Conservation (phyloP, 2,797 vertebrate genomes). For the Xiphorhynchus erythropygius region DNA sequence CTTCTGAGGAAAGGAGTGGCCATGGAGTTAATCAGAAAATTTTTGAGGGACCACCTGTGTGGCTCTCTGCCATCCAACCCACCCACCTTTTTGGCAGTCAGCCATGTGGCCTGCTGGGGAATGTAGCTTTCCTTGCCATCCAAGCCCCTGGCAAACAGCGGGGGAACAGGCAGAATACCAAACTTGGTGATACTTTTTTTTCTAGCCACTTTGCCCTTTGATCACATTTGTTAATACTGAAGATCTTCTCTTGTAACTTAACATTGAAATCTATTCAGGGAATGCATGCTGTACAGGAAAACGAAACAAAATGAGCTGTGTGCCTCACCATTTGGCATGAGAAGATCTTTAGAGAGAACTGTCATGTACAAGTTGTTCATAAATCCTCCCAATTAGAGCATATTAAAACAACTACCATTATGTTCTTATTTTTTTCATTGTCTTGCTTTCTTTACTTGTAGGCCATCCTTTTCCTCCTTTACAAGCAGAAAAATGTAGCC, state of each 20-base stretch:
- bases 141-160: conserved; percentile 33
- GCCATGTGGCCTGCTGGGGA: conserved; percentile 32
- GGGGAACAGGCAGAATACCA: background rate
- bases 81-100: conserved; percentile 28
- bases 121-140: background rate
- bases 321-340: background rate
- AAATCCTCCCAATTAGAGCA: background rate
- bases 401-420: conserved; percentile 13
- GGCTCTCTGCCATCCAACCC: conserved; percentile 51
- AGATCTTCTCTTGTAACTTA: background rate
- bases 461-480: background rate
- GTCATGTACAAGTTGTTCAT: conserved; percentile 1
- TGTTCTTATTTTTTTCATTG: background rate
- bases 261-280: background rate
- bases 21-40: conserved; percentile 29
- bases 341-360: background rate
- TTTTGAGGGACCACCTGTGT: conserved; percentile 64
- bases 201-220: background rate
- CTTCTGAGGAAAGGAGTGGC: conserved; percentile 53
- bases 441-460: background rate
- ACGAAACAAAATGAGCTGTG: background rate
- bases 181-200: background rate
- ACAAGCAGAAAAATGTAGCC: background rate
- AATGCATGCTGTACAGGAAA: conserved; percentile 18
- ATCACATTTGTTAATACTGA: background rate